These are phyloP conservation scores for Phanerotoma sp. DNA, from an alignment of 2,888 invertebrate species.

Conservation along the genomic window DNA sequence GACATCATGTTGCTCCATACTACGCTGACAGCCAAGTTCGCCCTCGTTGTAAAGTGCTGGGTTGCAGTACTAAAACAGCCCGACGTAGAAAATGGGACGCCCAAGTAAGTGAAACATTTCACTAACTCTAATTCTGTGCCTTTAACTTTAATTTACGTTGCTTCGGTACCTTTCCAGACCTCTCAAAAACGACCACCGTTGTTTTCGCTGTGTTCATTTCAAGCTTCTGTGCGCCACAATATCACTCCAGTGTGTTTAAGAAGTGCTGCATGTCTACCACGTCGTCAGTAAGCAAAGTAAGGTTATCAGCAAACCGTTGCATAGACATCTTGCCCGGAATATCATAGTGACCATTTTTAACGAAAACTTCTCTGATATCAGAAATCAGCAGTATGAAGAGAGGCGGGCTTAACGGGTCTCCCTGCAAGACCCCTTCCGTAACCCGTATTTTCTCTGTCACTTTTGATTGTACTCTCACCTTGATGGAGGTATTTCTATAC, in stretches of 20 bases:
- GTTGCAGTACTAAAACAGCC: not conserved
- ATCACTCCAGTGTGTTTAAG: not conserved
- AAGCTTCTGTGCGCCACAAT: not conserved
- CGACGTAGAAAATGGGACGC: not conserved
- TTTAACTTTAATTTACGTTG: not conserved
- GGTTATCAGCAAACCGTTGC: conserved; percentile 7
- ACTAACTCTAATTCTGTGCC: not conserved
- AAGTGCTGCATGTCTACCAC: not conserved
- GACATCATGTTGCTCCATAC: no score
- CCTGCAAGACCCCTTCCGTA: conserved; percentile 29
- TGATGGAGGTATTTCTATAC: conserved; percentile 15
- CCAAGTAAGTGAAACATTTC: not conserved
- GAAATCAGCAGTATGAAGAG: conserved; percentile 22
- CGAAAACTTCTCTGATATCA: conserved; percentile 15
- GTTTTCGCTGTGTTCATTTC: not conserved
- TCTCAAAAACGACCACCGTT: not conserved
- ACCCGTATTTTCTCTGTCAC: conserved; percentile 20
- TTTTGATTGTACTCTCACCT: not conserved
- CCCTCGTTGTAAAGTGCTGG: not conserved
- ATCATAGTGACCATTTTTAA: conserved; percentile 1
- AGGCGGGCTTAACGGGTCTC: conserved; percentile 23
- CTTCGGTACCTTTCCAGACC: not conserved
- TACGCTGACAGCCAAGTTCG: no score
- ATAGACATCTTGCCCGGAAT: not conserved
- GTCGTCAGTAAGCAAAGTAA: not conserved